These are phyloP conservation scores for Hyposoter dolosus DNA, from an alignment of 2,888 invertebrate species.

Conservation along the genomic window DNA sequence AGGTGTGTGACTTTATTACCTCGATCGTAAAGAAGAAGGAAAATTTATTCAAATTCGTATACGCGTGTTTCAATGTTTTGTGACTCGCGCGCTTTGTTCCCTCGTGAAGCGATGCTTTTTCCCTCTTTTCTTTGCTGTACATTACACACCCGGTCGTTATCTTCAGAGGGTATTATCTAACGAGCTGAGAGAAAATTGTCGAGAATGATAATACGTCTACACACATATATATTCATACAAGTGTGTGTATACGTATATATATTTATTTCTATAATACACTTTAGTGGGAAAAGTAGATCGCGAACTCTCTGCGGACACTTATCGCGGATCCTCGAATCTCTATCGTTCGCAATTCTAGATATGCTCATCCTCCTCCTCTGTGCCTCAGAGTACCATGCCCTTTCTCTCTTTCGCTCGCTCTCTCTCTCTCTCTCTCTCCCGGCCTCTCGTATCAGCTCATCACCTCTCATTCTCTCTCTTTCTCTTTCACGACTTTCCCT, in stretches of 20 bases:
- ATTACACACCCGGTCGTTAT: constrained; percentile 23
- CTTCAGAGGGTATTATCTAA: constrained; percentile 34
- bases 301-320: constrained; percentile 49
- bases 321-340: constrained; percentile 44
- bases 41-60: constrained; percentile 8
- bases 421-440: background rate
- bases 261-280: constrained; percentile 13
- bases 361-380: constrained; percentile 4
- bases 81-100: background rate
- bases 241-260: background rate
- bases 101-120: constrained; percentile 13
- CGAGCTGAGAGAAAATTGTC: constrained; percentile 31
- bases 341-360: constrained; percentile 41
- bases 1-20: constrained; percentile 19
- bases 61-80: constrained; percentile 30
- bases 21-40: background rate
- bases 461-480: constrained; percentile 28
- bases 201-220: constrained; percentile 14
- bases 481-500: constrained; percentile 1
- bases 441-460: background rate
- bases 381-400: background rate
- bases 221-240: background rate
- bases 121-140: constrained; percentile 1
- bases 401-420: background rate
- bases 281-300: constrained; percentile 31